Percentiles rank a stretch among this genome's conserved stretches.
Evolutionary conservation across 2,888 invertebrate species (phyloP).

Genomic region (Hyles lineata): DNA sequence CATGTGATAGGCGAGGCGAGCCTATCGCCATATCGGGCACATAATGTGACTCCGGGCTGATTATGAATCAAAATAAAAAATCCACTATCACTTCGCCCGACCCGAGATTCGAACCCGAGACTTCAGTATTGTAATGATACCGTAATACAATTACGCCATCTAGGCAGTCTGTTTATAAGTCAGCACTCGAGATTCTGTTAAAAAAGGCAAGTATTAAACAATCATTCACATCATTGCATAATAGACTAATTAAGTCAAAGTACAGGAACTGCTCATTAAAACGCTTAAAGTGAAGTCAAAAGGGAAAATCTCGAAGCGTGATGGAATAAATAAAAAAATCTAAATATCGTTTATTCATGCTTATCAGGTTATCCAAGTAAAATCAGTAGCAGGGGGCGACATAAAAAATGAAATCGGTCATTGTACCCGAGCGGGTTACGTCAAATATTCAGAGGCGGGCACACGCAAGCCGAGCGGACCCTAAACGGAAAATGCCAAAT

Average conservation of each 20-base stretch:
- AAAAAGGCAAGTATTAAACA: too few species aligned
- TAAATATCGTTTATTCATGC: constrained; percentile 36
- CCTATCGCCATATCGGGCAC: too few species aligned
- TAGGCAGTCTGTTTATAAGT: too few species aligned
- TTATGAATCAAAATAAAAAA: too few species aligned
- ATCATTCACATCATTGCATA: too few species aligned
- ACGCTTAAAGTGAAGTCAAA: neutral
- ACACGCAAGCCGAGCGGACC: constrained; percentile 22
- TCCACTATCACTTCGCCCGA: too few species aligned
- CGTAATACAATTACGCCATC: too few species aligned
- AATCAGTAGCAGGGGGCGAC: constrained; percentile 47
- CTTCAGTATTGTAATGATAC: too few species aligned
- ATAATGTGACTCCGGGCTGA: too few species aligned
- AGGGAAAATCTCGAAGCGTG: neutral
- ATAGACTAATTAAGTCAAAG: neutral
- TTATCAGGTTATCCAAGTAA: constrained; percentile 44
- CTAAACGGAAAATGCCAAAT: constrained; percentile 22
- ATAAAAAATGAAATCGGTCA: constrained; percentile 53
- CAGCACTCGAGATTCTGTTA: too few species aligned
- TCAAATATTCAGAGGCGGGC: constrained; percentile 46
- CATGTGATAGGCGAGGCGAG: too few species aligned
- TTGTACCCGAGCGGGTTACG: constrained; percentile 41
- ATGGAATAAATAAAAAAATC: constrained; percentile 39
- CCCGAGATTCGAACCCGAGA: too few species aligned
- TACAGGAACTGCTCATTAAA: neutral